Evolutionary conservation across 2,113 vertebrate genomes (phyloP).

Genomic region (Xenopus tropicalis): DNA sequence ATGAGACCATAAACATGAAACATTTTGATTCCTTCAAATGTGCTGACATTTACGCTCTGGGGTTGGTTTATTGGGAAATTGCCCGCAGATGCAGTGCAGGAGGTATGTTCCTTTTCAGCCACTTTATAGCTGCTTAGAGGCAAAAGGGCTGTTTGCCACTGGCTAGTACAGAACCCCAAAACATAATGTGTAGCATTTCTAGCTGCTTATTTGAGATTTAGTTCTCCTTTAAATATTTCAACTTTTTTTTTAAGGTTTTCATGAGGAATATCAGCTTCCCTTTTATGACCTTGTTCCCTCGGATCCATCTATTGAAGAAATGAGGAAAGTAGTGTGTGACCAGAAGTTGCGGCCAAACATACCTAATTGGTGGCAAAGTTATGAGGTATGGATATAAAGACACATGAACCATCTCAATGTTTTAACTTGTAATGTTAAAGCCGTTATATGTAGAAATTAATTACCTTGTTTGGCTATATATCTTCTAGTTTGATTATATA

Average conservation of each 20-base stretch:
- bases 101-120: constrained; percentile 62
- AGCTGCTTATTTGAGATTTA: too few relatives aligned
- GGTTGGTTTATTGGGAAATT: constrained; percentile 97
- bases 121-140: too few relatives aligned
- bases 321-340: constrained; percentile 98
- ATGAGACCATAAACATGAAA: constrained; percentile 98
- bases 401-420: too few relatives aligned
- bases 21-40: constrained; percentile 98
- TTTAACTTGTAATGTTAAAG: too few relatives aligned
- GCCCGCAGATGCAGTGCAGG: constrained; percentile 90
- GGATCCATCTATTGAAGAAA: constrained; percentile 97
- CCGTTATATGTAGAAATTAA: too few relatives aligned
- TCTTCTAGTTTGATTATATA: too few relatives aligned
- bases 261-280: constrained; percentile 96
- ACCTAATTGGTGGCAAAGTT: constrained; percentile 98
- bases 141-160: too few relatives aligned
- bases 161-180: too few relatives aligned
- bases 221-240: neutral
- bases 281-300: constrained; percentile 96
- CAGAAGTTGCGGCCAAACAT: constrained; percentile 93
- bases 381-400: constrained; percentile 72
- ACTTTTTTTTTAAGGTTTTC: constrained; percentile 71
- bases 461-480: too few relatives aligned
- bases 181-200: too few relatives aligned
- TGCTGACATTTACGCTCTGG: constrained; percentile 93